Base-by-base conservation (phyloP, 2,888 invertebrate genomes). In the Nomada fucata region DNA sequence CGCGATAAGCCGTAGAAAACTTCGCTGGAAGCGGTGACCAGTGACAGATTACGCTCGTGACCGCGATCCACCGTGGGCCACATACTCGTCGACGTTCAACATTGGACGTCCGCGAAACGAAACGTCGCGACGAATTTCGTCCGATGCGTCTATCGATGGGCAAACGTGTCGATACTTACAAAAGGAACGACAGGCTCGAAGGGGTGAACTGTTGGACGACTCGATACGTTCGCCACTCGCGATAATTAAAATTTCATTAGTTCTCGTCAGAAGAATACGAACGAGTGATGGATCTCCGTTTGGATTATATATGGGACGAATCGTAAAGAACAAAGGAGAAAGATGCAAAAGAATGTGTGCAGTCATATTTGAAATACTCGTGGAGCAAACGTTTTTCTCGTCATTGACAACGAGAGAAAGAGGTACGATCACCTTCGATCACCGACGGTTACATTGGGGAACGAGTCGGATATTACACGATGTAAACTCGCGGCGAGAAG, bases 1-100 rank as follows among this genome's bases (percentile, higher is more conserved):
- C 89, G 89, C 91, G 88, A 92, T 92, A 92, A 92, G 92, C 90
- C 86, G 89, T 85, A 90, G 91, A 90, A 90, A 91, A 91, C 88
- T 89, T 87, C 89, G 88, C 83, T 86, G 85, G 91, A 90, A 89
- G 91, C 88, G 88, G 90, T 91, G 26, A 90, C 89, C 89, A 90
- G 89, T 92, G 91, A 91, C 91, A 91, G 92, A 91, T 92, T 91
- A 91, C 89, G 90, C 89, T 89, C 79, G 88, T 90, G 86, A 82
- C 86, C 84, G 76, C 88, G 86, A 88, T 84, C 77, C 84, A 79
- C 75, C 79, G 84, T 83, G 82, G 63, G 53, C 74, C 53, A 26
- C 59, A 26, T 70, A 47, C 69, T 59, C 64, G 70, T n/a, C 60
- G 23, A 63, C 36, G 64, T 44, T 69, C 47, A 13, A 20, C 36